Evolutionary conservation across 2,797 vertebrate genomes (phyloP), one percentile per base, ranked within the genome.

Genomic region (Smutsia temminckii): DNA sequence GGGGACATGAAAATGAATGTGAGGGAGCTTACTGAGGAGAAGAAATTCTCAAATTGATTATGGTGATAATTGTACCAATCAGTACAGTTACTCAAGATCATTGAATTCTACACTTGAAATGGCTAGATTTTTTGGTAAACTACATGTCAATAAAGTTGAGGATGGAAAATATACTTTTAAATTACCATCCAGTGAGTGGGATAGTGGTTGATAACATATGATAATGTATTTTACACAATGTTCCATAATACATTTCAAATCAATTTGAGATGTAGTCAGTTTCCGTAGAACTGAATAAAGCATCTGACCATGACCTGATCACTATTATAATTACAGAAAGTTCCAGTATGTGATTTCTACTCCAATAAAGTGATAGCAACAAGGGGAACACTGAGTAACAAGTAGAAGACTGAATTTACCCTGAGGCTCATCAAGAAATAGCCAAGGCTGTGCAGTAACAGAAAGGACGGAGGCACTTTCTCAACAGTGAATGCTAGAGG

Each of bases 21-120:
- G 20, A 79, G 46, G 37, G 3, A 29, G 63, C 18, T 61, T 55
- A 40, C 2, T 20, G 23, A 32, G 34, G 7, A 34, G 8, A 71
- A 14, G 21, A 92, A 83, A 83, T 63, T 85, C n/a, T 93, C 88
- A 68, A 93, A 55, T 20, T 72, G 11, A 81, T 46, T 75, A 78
- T 69, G 72, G 29, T 57, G 46, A 94, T 20, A 55, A 16, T 63
- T 71, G 46, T 6, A 80, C 80, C 18, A 64, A 23, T 71, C 64
- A 32, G 29, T 49, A 87, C 75, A 92, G 53, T 89, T 89, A 34
- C 27, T 87, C 59, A 84, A 34, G 42, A 40, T 68, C 21, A 74
- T 5, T 86, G 63, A 61, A 89, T 27, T 89, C 2, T 23, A 87
- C 23, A 53, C 37, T 69, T 64, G 57, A 59, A 78, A 64, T 4